Base-by-base conservation (phyloP, 2,113 vertebrate genomes). In the Plecturocebus donacophilus region DNA sequence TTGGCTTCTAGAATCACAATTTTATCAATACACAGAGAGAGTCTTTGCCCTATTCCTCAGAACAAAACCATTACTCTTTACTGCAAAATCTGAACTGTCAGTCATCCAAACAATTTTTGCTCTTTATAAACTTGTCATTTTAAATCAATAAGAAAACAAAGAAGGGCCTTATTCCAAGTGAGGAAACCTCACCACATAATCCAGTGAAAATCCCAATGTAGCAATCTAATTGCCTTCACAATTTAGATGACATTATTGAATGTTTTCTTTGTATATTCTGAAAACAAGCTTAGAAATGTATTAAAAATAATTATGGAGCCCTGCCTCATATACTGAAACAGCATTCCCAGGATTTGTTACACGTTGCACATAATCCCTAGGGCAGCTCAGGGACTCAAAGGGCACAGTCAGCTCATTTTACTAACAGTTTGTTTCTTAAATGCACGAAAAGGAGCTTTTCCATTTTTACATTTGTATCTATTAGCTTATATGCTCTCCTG, bases 81-180 rank as follows among this genome's bases (percentile, higher is more conserved):
- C 21, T 27, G 64, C 71, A 66, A 79, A 92, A 89, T 96, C 83
- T 91, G 68, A 21, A 85, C 90, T 97, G 76, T 5, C 45, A 52
- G 47, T 91, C 77, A 86, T 52, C 49, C n/a, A 75, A 56, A 20
- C 47, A 88, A 54, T 83, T 47, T 32, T 81, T 56, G 27, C 10
- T 23, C 38, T 94, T 91, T 42, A 96, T 95, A 97, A 97, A 87
- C 20, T 71, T 77, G 40, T 56, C 83, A 71, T 92, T 81, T 54
- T 80, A 81, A 84, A 54, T 89, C 97, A 84, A 92, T 71, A 49
- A 93, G 76, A 83, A 81, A 77, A 85, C 19, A 45, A 54, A 81
- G 9, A 11, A 14, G 42, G 70, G 49, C 2, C 40, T 7, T 16
- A 73, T 45, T 95, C 87, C 54, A n/a, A 58, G 40, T 14, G 38